Evolutionary conservation across 2,888 invertebrate genomes (phyloP), one percentile per base, ranked within the genome.

Genomic region (Brachylomia viminalis): DNA sequence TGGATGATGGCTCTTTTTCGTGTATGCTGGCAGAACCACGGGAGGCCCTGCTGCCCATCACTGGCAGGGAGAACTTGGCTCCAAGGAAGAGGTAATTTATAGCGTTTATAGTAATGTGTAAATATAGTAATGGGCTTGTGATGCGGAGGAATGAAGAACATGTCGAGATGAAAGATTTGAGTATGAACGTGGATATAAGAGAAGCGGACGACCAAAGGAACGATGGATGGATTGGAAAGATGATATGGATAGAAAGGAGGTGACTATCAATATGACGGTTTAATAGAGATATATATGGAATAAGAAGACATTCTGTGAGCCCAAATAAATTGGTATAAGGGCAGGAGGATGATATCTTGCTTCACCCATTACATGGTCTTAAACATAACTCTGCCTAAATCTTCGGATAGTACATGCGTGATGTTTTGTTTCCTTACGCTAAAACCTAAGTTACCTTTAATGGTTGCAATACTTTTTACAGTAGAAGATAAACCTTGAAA

Each of bases 11-110:
- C 15, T 91, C 95, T 10, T 84, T 96, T 77, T 91, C 95, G 10
- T 96, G 96, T 88, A 94, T 96, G 95, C 91, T 96, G 61, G 94
- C 94, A 0, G 96, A 96, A 89, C 97, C 97, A 7, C 93, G 97
- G 67, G 97, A 97, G 80, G 97, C 96, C 1, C 90, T 97, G 54
- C 92, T 97, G 42, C 96, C 97, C 1, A 96, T 97, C 83, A 94
- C 97, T 0, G 94, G 96, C 47, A 94, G 96, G 80, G 97, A 97
- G 85, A 96, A 97, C 88, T 87, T 97, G 81, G 95, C 94, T 0
- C 96, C 96, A 0, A 94, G 96, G 68, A 96, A 95, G 86, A 92
- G 96, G 96, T 87, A 83, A 80, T n/a, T 45, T 20, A 38, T 42
- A n/a, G n/a, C n/a, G n/a, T n/a, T n/a, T n/a, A n/a, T n/a, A n/a